A percentile compares a stretch with the other conserved stretches of the same genome.
These are phyloP conservation scores for Sicus ferrugineus DNA, from an alignment of 2,888 invertebrate species.

Conservation along the genomic window DNA sequence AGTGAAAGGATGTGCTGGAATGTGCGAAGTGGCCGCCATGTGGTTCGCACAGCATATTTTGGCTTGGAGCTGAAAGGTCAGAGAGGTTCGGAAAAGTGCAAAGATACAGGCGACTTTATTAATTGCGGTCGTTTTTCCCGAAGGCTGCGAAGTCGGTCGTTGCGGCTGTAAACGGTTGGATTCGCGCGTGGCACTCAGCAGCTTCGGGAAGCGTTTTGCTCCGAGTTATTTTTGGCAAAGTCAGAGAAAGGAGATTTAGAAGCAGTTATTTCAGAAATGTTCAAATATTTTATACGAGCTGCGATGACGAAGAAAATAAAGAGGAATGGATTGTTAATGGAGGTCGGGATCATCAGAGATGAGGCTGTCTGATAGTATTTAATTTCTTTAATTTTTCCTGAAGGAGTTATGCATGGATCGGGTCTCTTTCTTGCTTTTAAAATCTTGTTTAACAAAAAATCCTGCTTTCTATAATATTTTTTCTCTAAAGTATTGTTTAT, in stretches of 20 bases:
- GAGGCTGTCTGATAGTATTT: no score
- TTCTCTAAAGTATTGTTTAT: no score
- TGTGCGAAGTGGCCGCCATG: slow-evolving; percentile 40
- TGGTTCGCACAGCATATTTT: slow-evolving; percentile 40
- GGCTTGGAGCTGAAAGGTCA: slow-evolving; percentile 26
- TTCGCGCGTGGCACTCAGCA: not conserved
- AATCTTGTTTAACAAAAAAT: no score
- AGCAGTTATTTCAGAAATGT: not conserved
- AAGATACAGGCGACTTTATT: slow-evolving; percentile 49
- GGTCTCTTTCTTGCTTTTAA: no score
- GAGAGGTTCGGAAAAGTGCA: slow-evolving; percentile 15
- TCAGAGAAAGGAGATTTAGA: not conserved
- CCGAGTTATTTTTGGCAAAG: not conserved
- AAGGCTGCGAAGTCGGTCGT: not conserved
- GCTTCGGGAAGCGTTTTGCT: not conserved
- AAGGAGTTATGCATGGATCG: no score
- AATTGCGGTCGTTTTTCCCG: slow-evolving; percentile 56
- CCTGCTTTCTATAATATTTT: no score
- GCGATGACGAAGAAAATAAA: no score
- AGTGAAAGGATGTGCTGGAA: not conserved
- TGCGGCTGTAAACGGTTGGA: not conserved
- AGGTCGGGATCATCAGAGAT: no score
- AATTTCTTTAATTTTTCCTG: no score
- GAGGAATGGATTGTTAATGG: no score
- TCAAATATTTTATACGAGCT: no score